Evolutionary conservation across 1,140 invertebrate genomes (phyloP).

Genomic region (Stenopsyche tienmushanensis): DNA sequence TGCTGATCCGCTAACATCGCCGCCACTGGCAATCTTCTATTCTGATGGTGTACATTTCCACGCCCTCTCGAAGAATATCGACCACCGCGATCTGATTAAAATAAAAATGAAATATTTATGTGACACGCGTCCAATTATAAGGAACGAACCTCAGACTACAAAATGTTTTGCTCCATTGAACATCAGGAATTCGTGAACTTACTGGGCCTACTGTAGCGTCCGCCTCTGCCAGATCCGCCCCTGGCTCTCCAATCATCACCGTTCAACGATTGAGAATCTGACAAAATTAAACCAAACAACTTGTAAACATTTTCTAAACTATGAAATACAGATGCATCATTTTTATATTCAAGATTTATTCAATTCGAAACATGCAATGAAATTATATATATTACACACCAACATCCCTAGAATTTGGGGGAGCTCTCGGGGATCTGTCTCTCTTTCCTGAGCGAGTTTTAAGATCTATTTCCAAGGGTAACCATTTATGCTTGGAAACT

Average conservation of each 20-base stretch:
- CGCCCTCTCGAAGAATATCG: conserved; percentile 30
- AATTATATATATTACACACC: neutral
- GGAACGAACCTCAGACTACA: neutral
- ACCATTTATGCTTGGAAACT: conserved; percentile 29
- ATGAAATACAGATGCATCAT: too few relatives aligned
- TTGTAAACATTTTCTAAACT: neutral
- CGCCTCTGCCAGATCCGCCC: conserved; percentile 12
- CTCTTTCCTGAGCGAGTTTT: conserved; percentile 25
- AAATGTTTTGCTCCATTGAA: too few relatives aligned
- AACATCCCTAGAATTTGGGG: conserved; percentile 8
- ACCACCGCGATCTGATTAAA: conserved; percentile 30
- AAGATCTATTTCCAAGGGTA: conserved; percentile 34
- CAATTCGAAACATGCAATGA: neutral
- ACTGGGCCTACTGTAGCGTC: conserved; percentile 33
- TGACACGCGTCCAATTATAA: neutral
- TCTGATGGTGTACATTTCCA: conserved; percentile 26
- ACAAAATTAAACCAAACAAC: conserved; percentile 8
- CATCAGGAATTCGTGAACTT: too few relatives aligned
- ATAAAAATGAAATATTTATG: neutral
- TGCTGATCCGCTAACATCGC: conserved; percentile 21
- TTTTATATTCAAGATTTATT: too few relatives aligned
- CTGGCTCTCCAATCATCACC: conserved; percentile 35
- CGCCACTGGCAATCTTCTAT: conserved; percentile 15
- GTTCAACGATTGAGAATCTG: conserved; percentile 37
- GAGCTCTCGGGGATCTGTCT: conserved; percentile 29